Conservation (phyloP, 2,113 vertebrate genomes). For the Psittacara wagleri region DNA sequence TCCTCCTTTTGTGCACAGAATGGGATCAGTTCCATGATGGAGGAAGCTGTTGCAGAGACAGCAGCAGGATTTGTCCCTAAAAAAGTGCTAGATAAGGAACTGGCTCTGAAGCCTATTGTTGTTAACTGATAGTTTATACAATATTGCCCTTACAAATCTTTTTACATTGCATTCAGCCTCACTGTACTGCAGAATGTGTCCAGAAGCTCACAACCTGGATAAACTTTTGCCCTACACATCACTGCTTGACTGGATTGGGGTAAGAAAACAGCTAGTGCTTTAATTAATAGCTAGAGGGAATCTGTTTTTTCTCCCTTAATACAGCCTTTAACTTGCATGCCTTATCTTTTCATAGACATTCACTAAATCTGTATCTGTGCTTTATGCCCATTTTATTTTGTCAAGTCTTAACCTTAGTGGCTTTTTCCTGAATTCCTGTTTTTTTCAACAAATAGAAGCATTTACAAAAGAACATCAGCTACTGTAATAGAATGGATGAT, state of each 20-base stretch:
- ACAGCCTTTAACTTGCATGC: background rate
- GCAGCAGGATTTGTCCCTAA: background rate
- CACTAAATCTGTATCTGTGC: background rate
- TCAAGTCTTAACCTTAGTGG: background rate
- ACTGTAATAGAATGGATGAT: background rate
- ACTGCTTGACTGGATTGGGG: constrained; percentile 80
- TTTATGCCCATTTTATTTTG: background rate
- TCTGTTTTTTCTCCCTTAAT: background rate
- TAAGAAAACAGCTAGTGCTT: constrained; percentile 65
- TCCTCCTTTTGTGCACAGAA: constrained; percentile 56
- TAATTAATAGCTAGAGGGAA: background rate
- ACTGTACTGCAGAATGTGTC: constrained; percentile 82
- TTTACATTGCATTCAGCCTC: constrained; percentile 74
- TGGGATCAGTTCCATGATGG: constrained; percentile 17
- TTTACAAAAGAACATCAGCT: background rate
- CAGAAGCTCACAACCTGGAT: constrained; percentile 80
- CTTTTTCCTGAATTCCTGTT: background rate
- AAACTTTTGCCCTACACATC: constrained; percentile 87
- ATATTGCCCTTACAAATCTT: background rate
- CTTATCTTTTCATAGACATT: background rate
- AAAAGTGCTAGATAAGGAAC: background rate
- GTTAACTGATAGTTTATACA: background rate
- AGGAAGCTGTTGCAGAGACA: constrained; percentile 13
- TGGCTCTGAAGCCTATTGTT: background rate
- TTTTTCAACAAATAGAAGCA: background rate